Percentiles rank a stretch among this genome's conserved stretches.
Conservation (phyloP, 1,140 invertebrate genomes). For the Agraylea sexmaculata region DNA sequence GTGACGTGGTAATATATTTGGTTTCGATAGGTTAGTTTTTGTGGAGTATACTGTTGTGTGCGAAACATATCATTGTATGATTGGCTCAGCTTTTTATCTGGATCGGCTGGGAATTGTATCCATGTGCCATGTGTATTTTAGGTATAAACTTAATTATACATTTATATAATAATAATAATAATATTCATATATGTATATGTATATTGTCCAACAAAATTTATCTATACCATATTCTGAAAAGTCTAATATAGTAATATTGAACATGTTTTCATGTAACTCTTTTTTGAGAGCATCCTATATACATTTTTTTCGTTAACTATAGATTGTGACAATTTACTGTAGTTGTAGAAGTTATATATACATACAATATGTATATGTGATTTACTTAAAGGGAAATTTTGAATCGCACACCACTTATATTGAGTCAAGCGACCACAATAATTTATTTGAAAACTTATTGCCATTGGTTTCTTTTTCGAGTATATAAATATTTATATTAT, state of each 20-base stretch:
- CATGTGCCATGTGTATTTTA: conserved; percentile 44
- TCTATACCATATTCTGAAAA: conserved; percentile 45
- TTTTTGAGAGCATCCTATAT: conserved; percentile 42
- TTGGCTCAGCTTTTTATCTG: conserved; percentile 9
- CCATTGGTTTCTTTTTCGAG: no score
- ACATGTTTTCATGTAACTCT: conserved; percentile 42
- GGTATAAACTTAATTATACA: conserved; percentile 26
- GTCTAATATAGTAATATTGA: conserved; percentile 43
- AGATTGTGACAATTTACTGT: conserved; percentile 23
- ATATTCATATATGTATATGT: conserved; percentile 40
- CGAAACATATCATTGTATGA: conserved; percentile 19
- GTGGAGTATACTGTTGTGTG: conserved; percentile 10
- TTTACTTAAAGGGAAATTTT: conserved; percentile 20
- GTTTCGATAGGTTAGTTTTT: not conserved
- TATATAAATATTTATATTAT: no score
- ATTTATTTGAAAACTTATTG: no score
- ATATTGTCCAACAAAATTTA: conserved; percentile 42
- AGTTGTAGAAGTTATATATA: conserved; percentile 15
- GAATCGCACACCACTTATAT: no score
- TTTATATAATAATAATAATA: conserved; percentile 20
- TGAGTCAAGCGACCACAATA: no score
- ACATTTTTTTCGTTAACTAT: conserved; percentile 27
- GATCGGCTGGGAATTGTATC: conserved; percentile 28
- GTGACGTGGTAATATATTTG: not conserved
- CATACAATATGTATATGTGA: conserved; percentile 7